Evolutionary conservation across 2,888 invertebrate genomes (phyloP), one percentile per base, ranked within the genome.

Genomic region (Lycophotia porphyrea): DNA sequence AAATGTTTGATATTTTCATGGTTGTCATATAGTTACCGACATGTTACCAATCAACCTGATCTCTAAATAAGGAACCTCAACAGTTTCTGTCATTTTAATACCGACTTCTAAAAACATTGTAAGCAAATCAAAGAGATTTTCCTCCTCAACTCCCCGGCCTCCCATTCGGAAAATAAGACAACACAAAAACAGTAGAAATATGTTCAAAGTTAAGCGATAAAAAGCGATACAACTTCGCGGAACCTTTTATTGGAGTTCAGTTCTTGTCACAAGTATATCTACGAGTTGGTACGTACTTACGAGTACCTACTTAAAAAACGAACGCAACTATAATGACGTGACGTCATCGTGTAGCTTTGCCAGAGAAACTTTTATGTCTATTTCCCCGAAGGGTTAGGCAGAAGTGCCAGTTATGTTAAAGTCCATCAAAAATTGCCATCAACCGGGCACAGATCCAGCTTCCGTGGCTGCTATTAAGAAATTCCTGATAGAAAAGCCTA

Each of bases 131-230:
- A 63, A 71, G 18, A 55, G 66, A n/a, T 34, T 65, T 74, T 55
- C 8, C 44, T 44, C 63, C 36, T 39, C 68, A 36, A 31, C 55
- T 82, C 77, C 72, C 83, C 31, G 44, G 52, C 31, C 60, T 65
- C 64, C 76, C 77, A 80, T 86, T 82, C 74, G 80, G 71, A 87
- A 80, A 86, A 75, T 73, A 76, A 78, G 70, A 80, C 86, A 78
- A 74, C 76, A 65, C 55, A 64, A 78, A 73, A 86, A 70, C 76
- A 60, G 63, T 34, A 83, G 67, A 86, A 88, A 86, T 88, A 88
- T 78, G 86, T 83, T 65, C 88, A 71, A 86, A 86, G 88, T 86
- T 86, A 67, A 31, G 81, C 88, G 76, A 86, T 86, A 86, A 88
- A 88, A 80, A 84, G 71, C 61, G 83, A 87, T 85, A 87, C 75